Conservation (phyloP, 2,888 invertebrate species). For the Syrphus vitripennis region DNA sequence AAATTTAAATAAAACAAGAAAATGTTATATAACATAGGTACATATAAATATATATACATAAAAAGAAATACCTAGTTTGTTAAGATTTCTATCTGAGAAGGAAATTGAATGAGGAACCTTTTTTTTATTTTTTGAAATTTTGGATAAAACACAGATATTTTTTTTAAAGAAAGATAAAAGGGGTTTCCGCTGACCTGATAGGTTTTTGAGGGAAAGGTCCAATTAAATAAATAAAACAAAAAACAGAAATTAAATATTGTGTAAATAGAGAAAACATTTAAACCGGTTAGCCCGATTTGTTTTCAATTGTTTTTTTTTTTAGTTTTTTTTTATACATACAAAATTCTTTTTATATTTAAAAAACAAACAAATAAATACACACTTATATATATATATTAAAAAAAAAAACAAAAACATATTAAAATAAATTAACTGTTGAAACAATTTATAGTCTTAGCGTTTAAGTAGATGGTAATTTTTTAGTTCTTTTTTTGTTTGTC, state of each 20-base stretch:
- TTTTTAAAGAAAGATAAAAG: not conserved
- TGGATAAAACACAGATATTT: conserved; percentile 20
- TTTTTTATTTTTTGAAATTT: not conserved
- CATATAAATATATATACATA: conserved; percentile 35
- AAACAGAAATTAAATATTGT: not conserved
- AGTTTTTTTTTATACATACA: conserved; percentile 34
- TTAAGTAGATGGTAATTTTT: conserved; percentile 65
- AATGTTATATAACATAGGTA: conserved; percentile 50
- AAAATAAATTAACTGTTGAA: conserved; percentile 44
- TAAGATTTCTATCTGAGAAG: conserved; percentile 38
- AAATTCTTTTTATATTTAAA: conserved; percentile 28
- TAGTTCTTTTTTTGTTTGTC: conserved; percentile 6
- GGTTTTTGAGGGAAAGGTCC: conserved; percentile 6
- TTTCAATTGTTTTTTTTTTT: conserved; percentile 33
- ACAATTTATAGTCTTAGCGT: conserved; percentile 58
- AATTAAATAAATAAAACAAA: not conserved
- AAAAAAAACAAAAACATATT: conserved; percentile 10
- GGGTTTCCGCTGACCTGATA: not conserved
- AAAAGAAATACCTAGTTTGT: conserved; percentile 40
- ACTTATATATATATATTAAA: not conserved
- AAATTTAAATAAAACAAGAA: conserved; percentile 24
- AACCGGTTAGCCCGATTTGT: conserved; percentile 30
- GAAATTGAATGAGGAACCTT: conserved; percentile 12
- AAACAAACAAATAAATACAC: conserved; percentile 1
- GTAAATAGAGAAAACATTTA: conserved; percentile 36